Percentiles rank a stretch among this genome's conserved stretches.
Evolutionary conservation across 2,797 vertebrate species (phyloP).

Genomic region (Myotis daubentonii): DNA sequence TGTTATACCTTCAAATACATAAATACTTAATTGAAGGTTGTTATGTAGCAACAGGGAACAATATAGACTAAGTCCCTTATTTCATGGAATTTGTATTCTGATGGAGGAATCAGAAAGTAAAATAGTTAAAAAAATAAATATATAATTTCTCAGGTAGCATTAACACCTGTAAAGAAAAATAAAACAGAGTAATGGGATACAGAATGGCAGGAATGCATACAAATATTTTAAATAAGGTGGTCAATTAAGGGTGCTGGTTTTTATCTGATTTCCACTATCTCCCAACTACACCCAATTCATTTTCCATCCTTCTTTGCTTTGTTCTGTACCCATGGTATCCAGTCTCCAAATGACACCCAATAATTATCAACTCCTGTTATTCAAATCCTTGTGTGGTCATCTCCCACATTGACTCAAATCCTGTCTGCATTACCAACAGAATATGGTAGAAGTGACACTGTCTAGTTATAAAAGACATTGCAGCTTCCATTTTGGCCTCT

Average conservation of each 20-base stretch:
- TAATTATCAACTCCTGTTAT: background rate
- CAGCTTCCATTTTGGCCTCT: background rate
- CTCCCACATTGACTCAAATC: background rate
- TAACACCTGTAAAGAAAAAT: background rate
- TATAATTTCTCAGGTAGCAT: background rate
- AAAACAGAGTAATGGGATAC: background rate
- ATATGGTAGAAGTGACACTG: background rate
- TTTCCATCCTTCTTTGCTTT: slow-evolving; percentile 7
- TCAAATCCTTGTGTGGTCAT: background rate
- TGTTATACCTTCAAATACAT: background rate
- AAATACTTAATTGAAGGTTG: slow-evolving; percentile 8
- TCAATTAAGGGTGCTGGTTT: background rate
- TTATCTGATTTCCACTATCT: background rate
- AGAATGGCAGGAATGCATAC: background rate
- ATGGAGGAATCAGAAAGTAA: background rate
- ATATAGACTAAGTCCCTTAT: background rate
- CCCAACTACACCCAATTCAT: background rate
- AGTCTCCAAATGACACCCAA: background rate
- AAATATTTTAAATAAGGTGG: background rate
- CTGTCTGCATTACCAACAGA: background rate
- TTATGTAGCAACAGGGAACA: background rate
- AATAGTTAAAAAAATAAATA: slow-evolving; percentile 27
- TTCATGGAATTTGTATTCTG: background rate
- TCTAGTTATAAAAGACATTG: background rate
- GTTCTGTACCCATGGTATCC: background rate